A percentile compares a stretch with the other conserved stretches of the same genome.
These are phyloP conservation scores for Chrysemys picta DNA, from an alignment of 2,113 vertebrate species.

Conservation along the genomic window DNA sequence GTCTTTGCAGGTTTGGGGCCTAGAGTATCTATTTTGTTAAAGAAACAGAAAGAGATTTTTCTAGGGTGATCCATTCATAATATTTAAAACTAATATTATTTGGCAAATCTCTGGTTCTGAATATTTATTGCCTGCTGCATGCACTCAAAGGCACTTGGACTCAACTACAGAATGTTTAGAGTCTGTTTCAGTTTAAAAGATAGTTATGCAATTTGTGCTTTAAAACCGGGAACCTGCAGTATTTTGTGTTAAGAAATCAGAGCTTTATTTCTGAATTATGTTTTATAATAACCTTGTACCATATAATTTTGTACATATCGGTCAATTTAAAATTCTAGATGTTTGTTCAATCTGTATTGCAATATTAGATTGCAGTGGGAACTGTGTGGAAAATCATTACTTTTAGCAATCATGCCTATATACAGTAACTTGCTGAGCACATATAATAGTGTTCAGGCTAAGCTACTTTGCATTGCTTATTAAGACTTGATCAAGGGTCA, in stretches of 20 bases:
- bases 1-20: not conserved
- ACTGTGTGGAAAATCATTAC: slow-evolving; percentile 41
- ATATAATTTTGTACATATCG: slow-evolving; percentile 67
- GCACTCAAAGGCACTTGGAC: not conserved
- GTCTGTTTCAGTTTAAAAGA: not conserved
- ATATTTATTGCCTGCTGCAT: slow-evolving; percentile 2
- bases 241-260: slow-evolving; percentile 39
- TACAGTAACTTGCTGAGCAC: slow-evolving; percentile 33
- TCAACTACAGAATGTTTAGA: not conserved
- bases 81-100: slow-evolving; percentile 15
- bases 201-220: slow-evolving; percentile 27
- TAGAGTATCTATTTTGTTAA: not conserved
- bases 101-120: not conserved
- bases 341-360: slow-evolving; percentile 41
- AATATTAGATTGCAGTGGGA: slow-evolving; percentile 39
- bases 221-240: slow-evolving; percentile 52
- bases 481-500: not conserved
- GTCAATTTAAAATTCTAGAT: slow-evolving; percentile 37
- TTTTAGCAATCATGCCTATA: slow-evolving; percentile 41
- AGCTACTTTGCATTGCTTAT: slow-evolving; percentile 54
- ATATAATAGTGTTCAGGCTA: slow-evolving; percentile 43
- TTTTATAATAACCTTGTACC: slow-evolving; percentile 69
- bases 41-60: slow-evolving; percentile 17
- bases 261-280: slow-evolving; percentile 42
- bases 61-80: not conserved